Evolutionary conservation across 2,113 vertebrate species (phyloP), one percentile per base, ranked within the genome.

Genomic region (Myotis brandtii): DNA sequence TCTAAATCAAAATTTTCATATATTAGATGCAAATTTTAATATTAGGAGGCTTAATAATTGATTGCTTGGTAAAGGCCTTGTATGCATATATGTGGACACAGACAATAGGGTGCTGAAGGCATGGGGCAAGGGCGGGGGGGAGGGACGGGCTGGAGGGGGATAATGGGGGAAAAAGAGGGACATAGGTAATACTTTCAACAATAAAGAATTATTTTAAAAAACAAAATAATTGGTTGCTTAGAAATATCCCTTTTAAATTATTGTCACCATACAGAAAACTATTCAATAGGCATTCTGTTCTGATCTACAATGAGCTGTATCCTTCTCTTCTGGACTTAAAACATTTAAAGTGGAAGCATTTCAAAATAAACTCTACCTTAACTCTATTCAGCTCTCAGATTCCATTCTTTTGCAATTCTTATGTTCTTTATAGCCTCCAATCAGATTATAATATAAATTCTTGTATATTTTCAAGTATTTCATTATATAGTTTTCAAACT

Each of bases 371-470:
- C n/a, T 34, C 8, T 25, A 62, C 17, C 32, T 88, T 86, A 86
- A 83, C 30, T 72, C 48, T 40, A n/a, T 83, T 93, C 54, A 75
- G 10, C 56, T 82, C 25, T 23, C 75, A 70, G 52, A 8, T 11
- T 80, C 37, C 40, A 59, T 85, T 89, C n/a, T 52, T 81, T 89
- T 69, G 25, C 34, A 94, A 88, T 4, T 91, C 32, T 89, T 86
- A 52, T 23, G 20, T 40, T 56, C 67, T 92, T 81, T 34, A 87
- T 90, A 84, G 72, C 50, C 46, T 96, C 62, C 64, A 46, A 48
- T 90, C 18, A 81, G 70, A 83, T 92, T 18, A 62, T 64, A 89
- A 75, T 80, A 89, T 89, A 90, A 92, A 86, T 86, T 96, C 11
- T 89, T 94, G 82, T 91, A 69, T 75, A 64, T 84, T 83, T 89